phyloP scores from a whole-genome alignment of 2,888 invertebrate genomes.

The Charanyca ferruginea region DNA sequence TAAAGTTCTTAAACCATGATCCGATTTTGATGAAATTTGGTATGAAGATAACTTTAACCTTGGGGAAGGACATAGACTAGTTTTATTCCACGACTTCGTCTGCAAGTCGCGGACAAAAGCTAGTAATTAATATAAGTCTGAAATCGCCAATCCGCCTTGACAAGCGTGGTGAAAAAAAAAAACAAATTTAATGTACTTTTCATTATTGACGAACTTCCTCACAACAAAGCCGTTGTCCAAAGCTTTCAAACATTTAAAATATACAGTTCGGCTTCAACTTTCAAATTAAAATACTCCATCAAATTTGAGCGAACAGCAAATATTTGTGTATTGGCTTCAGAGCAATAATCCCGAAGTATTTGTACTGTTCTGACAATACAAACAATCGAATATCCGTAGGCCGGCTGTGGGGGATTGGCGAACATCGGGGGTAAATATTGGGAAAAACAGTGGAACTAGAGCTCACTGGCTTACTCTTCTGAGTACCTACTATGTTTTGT shows the following conservation, averaged over 20 bases:
- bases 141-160: too few relatives aligned
- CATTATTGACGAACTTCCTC: background rate
- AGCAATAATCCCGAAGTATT: slow-evolving; percentile 57
- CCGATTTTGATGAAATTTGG: too few relatives aligned
- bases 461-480: background rate
- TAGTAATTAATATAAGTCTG: too few relatives aligned
- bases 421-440: slow-evolving; percentile 32
- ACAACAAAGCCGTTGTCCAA: background rate
- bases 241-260: slow-evolving; percentile 1
- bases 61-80: too few relatives aligned
- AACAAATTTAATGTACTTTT: too few relatives aligned
- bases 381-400: slow-evolving; percentile 37
- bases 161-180: too few relatives aligned
- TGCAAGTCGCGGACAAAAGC: too few relatives aligned
- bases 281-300: slow-evolving; percentile 40
- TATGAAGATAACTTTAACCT: too few relatives aligned
- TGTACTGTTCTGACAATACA: slow-evolving; percentile 53
- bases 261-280: slow-evolving; percentile 4
- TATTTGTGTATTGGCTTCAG: slow-evolving; percentile 47
- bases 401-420: background rate
- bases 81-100: too few relatives aligned
- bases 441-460: slow-evolving; percentile 13
- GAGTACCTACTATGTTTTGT: background rate
- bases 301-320: slow-evolving; percentile 42
- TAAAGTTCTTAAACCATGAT: too few relatives aligned